Base-by-base conservation (phyloP, 2,113 vertebrate species). In the Mugil cephalus region DNA sequence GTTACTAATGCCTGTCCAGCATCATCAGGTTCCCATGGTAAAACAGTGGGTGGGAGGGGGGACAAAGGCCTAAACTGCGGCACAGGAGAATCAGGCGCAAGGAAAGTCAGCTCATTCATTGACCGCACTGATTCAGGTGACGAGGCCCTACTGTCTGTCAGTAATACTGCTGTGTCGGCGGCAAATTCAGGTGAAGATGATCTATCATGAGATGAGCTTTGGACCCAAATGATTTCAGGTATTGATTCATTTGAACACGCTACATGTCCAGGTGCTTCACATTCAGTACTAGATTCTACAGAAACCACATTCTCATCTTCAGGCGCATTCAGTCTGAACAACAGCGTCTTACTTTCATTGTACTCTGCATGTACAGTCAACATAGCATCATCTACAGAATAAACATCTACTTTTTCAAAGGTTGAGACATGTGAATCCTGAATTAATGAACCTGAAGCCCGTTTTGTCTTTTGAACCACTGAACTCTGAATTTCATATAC, bases 21-120 rank as follows among this genome's bases (percentile, higher is more conserved):
- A 43, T 65, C 40, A 34, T 9, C 19, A 38, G 42, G 71, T 71
- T 91, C 87, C 85, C 85, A 89, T n/a, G 61, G 58, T 53, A 79
- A 40, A 48, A 87, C 52, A 54, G 79, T 55, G 8, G 88, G 90
- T 36, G 87, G 90, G 4, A 92, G 82, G 7, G 89, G 91, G 53
- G 89, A 90, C 54, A 88, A 79, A 2, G 88, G 88, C 40, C 89
- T 89, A 55, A 77, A 89, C 10, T 83, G 80, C 65, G 82, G 85
- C 12, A 82, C 38, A 11, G 73, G 79, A 52, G 80, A 90, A 69
- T 90, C 87, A 19, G 84, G 82, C 12, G 59, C 21, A 19, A 87
- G 84, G 56, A 58, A 47, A 38, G 46, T 48, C 2, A 83, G 55
- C 52, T 91, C 89, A 64, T 77, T 85, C 13, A 74, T 6, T 18